phyloP scores from a whole-genome alignment of 2,797 vertebrate genomes.

The Sebastes elongatus region DNA sequence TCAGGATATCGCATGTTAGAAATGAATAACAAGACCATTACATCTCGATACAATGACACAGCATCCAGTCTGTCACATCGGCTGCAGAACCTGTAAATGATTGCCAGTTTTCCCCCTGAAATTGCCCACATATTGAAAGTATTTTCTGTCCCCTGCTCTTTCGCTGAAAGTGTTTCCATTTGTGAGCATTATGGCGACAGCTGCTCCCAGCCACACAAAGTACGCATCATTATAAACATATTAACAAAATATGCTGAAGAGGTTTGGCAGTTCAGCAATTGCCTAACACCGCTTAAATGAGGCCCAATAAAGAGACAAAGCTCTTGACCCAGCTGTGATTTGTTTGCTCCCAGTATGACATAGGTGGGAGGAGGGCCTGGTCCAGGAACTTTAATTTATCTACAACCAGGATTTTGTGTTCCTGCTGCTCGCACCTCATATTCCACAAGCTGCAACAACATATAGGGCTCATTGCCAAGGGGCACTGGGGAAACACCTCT shows the following conservation, averaged over 20 bases:
- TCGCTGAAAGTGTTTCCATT: conserved; percentile 74
- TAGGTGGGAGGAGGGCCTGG: conserved; percentile 23
- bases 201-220: conserved; percentile 46
- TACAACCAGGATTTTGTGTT: conserved; percentile 13
- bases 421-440: conserved; percentile 40
- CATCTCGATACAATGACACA: neutral
- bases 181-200: conserved; percentile 44
- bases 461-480: conserved; percentile 31
- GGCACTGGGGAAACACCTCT: conserved; percentile 37
- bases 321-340: conserved; percentile 32
- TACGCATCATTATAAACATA: conserved; percentile 62
- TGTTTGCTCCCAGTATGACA: conserved; percentile 25
- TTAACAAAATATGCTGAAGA: conserved; percentile 54
- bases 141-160: conserved; percentile 63
- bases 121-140: conserved; percentile 69
- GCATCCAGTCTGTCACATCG: conserved; percentile 17
- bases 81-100: conserved; percentile 37
- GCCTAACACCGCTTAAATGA: conserved; percentile 45
- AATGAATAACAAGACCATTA: conserved; percentile 14
- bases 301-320: conserved; percentile 35
- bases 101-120: conserved; percentile 46
- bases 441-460: conserved; percentile 59
- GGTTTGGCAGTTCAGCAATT: conserved; percentile 25
- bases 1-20: neutral
- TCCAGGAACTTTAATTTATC: conserved; percentile 20